Evolutionary conservation across 2,113 vertebrate genomes (phyloP), one percentile per base, ranked within the genome.

Genomic region (Orcinus orca): DNA sequence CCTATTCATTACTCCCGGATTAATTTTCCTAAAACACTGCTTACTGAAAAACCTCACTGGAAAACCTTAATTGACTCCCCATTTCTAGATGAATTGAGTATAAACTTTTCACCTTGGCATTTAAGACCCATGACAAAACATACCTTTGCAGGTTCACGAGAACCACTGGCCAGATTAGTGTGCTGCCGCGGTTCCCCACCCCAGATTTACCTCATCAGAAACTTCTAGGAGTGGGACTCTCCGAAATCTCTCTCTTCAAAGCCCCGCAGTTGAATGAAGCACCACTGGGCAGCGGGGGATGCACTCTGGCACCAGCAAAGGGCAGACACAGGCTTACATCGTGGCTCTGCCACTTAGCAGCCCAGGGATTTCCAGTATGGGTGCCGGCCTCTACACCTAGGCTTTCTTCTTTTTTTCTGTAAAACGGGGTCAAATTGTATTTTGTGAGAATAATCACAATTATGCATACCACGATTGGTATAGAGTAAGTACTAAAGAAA

Each of bases 21-120:
- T 94, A 96, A 74, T 97, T 97, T 95, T 93, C 80, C 89, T 85
- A 93, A 95, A 94, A 82, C 86, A 91, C 77, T 55, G 20, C 95
- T 95, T 95, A 88, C 44, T 74, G 96, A 93, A 97, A 95, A 97
- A 95, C 76, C 65, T 93, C 93, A 88, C 82, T 91, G 76, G 58
- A 68, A 76, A 84, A 65, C 90, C 82, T 95, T 95, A 82, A 85
- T 70, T 83, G 95, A 97, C 85, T 87, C 77, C 89, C 41, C 55
- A 6, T 88, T 96, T 97, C 77, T 95, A 74, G 77, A 82, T 82
- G 81, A 88, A 82, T 25, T 58, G 67, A 82, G 68, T 44, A 44
- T 94, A 93, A 81, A 67, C 58, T 94, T 96, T 85, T 95, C 70
- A 90, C 84, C 60, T 94, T 73, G 47, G 80, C 60, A 25, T 90